Evolutionary conservation across 1,140 invertebrate genomes (phyloP).

Genomic region (Rhagoletis zephyria): DNA sequence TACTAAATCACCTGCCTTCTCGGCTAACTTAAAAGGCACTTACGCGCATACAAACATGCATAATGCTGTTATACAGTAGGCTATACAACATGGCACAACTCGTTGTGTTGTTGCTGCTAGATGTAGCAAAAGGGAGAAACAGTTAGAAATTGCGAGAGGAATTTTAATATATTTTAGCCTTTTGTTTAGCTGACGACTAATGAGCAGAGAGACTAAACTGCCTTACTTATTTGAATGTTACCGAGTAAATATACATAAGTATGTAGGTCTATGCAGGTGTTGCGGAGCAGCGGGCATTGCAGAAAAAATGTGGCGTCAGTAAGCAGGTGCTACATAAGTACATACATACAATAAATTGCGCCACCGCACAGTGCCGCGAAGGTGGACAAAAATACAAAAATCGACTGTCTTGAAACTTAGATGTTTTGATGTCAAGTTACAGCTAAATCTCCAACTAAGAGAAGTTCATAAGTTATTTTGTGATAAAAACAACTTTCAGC

Average conservation of each 20-base stretch:
- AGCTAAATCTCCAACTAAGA: too few species aligned
- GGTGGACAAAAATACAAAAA: too few species aligned
- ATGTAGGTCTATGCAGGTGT: not conserved
- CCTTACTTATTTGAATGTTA: too few species aligned
- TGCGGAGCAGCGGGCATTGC: not conserved
- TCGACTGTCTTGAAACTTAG: too few species aligned
- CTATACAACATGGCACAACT: too few species aligned
- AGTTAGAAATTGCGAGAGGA: not conserved
- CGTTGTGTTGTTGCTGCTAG: not conserved
- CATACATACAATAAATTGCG: too few species aligned
- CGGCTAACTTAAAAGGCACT: slow-evolving; percentile 15
- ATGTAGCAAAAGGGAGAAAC: not conserved
- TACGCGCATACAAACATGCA: not conserved
- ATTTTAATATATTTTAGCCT: not conserved
- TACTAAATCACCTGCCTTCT: not conserved
- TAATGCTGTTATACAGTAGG: too few species aligned
- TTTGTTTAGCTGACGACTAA: not conserved
- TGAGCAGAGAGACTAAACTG: not conserved
- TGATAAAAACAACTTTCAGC: too few species aligned
- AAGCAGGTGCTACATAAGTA: not conserved
- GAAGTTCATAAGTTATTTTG: too few species aligned
- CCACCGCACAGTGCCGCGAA: too few species aligned
- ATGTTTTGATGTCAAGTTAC: too few species aligned
- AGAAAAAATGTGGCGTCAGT: not conserved
- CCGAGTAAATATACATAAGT: too few species aligned